Percentiles rank a stretch among this genome's conserved stretches.
phyloP scores from a whole-genome alignment of 2,888 invertebrate species.

The Corythucha ciliata region DNA sequence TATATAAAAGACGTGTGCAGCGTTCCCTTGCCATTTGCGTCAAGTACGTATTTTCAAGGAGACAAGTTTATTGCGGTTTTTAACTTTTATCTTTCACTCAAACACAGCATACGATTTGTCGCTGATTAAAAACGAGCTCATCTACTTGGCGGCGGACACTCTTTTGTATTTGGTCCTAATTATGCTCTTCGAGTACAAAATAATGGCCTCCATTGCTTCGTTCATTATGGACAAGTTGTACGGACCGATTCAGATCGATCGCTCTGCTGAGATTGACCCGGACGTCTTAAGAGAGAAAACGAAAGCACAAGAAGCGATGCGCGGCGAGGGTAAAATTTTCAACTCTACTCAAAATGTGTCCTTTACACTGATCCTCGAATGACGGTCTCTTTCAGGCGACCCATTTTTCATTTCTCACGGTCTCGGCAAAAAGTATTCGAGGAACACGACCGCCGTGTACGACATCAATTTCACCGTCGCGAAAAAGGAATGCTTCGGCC shows the following conservation, averaged over 20 bases:
- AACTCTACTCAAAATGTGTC: background rate
- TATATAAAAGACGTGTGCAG: too few species aligned
- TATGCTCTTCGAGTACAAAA: conserved; percentile 5
- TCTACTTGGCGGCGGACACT: conserved; percentile 12
- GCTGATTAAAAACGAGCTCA: conserved; percentile 16
- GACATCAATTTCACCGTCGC: conserved; percentile 58
- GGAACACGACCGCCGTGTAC: conserved; percentile 48
- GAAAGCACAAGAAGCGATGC: background rate
- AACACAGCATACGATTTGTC: too few species aligned
- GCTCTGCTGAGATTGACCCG: background rate
- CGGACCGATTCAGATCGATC: conserved; percentile 1
- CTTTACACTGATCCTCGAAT: background rate
- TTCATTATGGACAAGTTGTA: background rate
- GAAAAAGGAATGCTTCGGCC: conserved; percentile 44
- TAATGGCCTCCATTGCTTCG: background rate
- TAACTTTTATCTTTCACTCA: too few species aligned
- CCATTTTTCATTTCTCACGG: conserved; percentile 18
- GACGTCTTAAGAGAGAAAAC: conserved; percentile 2
- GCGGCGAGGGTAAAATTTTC: background rate
- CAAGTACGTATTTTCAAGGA: too few species aligned
- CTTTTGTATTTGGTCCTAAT: conserved; percentile 9
- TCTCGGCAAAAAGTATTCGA: conserved; percentile 18
- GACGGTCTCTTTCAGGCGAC: conserved; percentile 1
- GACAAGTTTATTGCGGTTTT: too few species aligned
- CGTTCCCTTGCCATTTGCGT: too few species aligned